Evolutionary conservation across 2,113 vertebrate species (phyloP).

Genomic region (Larimichthys crocea): DNA sequence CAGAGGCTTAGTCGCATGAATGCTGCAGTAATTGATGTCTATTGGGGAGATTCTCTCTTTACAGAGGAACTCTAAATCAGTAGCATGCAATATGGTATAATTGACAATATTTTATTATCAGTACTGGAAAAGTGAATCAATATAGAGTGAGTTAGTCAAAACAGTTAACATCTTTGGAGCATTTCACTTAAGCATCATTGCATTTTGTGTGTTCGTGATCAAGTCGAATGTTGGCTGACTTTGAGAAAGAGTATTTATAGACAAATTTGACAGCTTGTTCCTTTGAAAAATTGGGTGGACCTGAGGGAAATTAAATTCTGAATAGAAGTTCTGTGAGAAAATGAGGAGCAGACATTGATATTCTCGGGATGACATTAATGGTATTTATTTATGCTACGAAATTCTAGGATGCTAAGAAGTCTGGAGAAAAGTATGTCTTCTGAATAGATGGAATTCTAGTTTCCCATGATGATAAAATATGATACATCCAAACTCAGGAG

Average conservation of each 20-base stretch:
- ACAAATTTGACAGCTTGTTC: not conserved
- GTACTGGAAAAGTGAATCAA: not conserved
- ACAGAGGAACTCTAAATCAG: not conserved
- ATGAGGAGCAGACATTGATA: not conserved
- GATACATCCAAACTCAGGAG: slow-evolving; percentile 9
- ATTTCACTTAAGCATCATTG: not conserved
- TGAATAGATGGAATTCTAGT: slow-evolving; percentile 12
- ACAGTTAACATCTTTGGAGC: too few relatives aligned
- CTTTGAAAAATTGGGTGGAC: not conserved
- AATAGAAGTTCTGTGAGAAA: not conserved
- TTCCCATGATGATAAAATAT: slow-evolving; percentile 45
- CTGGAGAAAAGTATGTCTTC: slow-evolving; percentile 19
- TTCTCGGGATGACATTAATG: not conserved
- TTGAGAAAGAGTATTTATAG: not conserved
- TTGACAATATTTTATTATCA: not conserved
- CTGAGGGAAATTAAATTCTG: not conserved
- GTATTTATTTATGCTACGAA: slow-evolving; percentile 21
- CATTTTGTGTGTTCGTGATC: not conserved
- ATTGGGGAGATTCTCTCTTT: not conserved
- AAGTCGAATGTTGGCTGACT: not conserved
- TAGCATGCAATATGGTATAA: not conserved
- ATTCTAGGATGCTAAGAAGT: slow-evolving; percentile 21
- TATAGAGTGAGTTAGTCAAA: not conserved
- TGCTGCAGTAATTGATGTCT: too few relatives aligned
- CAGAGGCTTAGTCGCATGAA: not conserved